Base-by-base conservation (phyloP, 2,797 vertebrate species). In the Sebastolobus alascanus region DNA sequence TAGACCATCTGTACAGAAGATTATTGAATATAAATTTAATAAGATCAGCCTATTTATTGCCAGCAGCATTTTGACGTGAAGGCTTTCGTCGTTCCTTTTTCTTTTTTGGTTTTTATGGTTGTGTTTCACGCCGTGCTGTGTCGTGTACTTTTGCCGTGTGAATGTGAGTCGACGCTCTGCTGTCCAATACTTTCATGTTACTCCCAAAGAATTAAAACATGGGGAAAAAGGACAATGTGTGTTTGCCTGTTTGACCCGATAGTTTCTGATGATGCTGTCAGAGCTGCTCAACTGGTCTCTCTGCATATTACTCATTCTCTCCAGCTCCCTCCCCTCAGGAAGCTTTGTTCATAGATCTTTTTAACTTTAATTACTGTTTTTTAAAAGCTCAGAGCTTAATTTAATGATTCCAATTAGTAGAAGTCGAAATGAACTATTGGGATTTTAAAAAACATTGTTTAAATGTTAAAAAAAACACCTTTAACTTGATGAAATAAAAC, bases 41-140 rank as follows among this genome's bases (percentile, higher is more conserved):
- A 92, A 94, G 89, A 92, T 92, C 90, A 93, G 70, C 89, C 73
- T 96, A 96, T 96, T 96, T 96, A 96, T 96, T 96, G 93, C 90
- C 89, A 89, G 91, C 89, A 89, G 91, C 88, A 75, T 92, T 91
- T 89, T 86, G 77, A 92, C 33, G 83, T 87, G 82, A 89, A 90
- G 68, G 83, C 92, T 90, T 92, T 20, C 61, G 80, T 88, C 52
- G 84, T 85, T 86, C 75, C 20, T 85, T 79, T 87, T 46, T 79
- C 33, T 58, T 69, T 82, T 61, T 83, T 84, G 71, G 68, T 93
- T 95, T 90, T 93, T 87, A 92, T 89, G 91, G 82, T 93, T 90
- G 88, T 93, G 87, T 90, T 93, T 88, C 89, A 76, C 46, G 82
- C 88, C 68, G 92, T 96, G 89, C 87, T 40, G 93, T 96, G 90